Evolutionary conservation across 2,113 vertebrate genomes (phyloP).

Genomic region (Mastomys natalensis): DNA sequence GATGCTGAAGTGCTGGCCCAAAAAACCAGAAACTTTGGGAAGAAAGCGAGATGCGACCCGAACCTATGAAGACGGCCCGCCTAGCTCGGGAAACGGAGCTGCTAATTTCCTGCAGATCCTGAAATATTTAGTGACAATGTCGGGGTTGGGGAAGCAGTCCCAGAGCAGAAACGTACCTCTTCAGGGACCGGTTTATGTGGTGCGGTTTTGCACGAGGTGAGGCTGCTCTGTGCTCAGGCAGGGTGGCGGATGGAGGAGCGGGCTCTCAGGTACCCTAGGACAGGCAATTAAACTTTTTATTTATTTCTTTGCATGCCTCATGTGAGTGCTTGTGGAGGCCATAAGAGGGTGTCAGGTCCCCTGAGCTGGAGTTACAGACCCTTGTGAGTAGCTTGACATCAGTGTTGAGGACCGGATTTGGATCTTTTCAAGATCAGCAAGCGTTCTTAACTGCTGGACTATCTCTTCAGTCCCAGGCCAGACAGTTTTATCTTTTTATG

Average conservation of each 20-base stretch:
- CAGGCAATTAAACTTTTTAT: neutral
- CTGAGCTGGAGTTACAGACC: neutral
- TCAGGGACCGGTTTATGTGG: neutral
- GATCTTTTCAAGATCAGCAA: neutral
- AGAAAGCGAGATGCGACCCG: conserved; percentile 37
- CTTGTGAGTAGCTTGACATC: neutral
- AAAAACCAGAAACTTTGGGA: conserved; percentile 20
- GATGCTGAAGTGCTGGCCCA: neutral
- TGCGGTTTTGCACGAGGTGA: neutral
- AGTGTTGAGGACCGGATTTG: neutral
- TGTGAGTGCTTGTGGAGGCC: neutral
- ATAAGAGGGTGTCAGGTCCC: neutral
- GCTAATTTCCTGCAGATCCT: neutral
- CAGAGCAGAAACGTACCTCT: neutral
- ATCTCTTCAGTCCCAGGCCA: neutral
- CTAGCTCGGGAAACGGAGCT: neutral
- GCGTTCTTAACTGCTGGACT: neutral
- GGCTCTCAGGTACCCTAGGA: neutral
- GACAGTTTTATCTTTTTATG: neutral
- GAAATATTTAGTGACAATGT: conserved; percentile 45
- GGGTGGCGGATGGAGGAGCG: neutral
- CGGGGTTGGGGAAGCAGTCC: neutral
- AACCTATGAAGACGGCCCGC: neutral
- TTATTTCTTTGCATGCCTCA: neutral
- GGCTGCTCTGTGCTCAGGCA: neutral